A percentile compares a stretch with the other conserved stretches of the same genome.
phyloP scores from a whole-genome alignment of 2,113 vertebrate genomes.

The Calyptomena viridis region DNA sequence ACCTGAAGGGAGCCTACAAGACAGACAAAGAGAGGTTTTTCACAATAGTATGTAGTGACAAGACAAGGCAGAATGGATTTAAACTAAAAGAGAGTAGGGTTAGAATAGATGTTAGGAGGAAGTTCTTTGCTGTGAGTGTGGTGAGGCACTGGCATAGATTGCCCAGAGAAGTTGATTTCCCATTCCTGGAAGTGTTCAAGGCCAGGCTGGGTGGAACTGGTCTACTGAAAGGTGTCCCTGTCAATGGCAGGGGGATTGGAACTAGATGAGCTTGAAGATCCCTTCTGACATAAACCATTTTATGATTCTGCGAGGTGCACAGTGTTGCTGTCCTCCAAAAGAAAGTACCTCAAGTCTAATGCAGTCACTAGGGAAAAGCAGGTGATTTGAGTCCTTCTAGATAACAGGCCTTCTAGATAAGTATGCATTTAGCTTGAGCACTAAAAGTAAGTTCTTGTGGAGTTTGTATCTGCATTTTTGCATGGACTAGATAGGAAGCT shows the following conservation, averaged over 20 bases:
- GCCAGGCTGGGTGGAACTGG: background rate
- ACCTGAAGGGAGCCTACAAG: background rate
- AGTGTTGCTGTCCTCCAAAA: background rate
- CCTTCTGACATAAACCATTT: background rate
- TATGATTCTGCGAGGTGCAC: background rate
- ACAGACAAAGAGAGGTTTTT: background rate
- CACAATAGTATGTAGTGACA: background rate
- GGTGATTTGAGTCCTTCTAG: background rate
- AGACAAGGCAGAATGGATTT: background rate
- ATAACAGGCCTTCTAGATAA: background rate
- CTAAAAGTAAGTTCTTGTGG: background rate
- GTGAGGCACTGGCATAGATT: background rate
- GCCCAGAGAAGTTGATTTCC: background rate
- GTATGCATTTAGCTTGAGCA: background rate
- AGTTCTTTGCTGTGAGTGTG: background rate
- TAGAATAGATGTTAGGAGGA: background rate
- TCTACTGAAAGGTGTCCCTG: background rate
- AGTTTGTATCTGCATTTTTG: background rate
- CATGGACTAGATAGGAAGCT: background rate
- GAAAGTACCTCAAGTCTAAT: background rate
- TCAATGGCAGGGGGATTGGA: background rate
- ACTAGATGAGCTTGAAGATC: too few species aligned
- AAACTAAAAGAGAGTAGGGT: background rate
- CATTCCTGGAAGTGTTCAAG: rapidly evolving
- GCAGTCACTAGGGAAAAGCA: background rate